These are phyloP conservation scores for Nebria salina DNA, from an alignment of 2,888 invertebrate genomes.

Conservation along the genomic window DNA sequence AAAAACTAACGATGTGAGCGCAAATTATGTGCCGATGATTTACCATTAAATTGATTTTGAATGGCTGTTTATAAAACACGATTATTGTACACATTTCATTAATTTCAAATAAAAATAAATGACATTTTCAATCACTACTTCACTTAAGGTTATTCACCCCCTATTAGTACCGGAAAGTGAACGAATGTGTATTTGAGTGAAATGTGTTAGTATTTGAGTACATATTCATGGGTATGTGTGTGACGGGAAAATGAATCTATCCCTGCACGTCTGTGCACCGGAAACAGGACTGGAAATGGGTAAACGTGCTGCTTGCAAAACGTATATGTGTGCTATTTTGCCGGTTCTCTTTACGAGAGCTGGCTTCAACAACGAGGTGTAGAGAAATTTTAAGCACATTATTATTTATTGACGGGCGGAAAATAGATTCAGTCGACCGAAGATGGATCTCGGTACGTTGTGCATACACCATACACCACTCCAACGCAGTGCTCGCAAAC, in stretches of 20 bases:
- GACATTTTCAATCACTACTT: not conserved
- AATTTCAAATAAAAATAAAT: not conserved
- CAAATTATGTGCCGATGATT: too few relatives aligned
- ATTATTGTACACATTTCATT: too few relatives aligned
- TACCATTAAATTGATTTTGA: too few relatives aligned
- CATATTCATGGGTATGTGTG: not conserved
- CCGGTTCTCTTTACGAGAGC: not conserved
- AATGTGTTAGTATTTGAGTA: not conserved
- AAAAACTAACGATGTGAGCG: too few relatives aligned
- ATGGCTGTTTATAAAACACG: too few relatives aligned
- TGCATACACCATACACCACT: conserved; percentile 1
- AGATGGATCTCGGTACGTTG: conserved; percentile 28
- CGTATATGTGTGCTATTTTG: not conserved
- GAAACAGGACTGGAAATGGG: conserved; percentile 42
- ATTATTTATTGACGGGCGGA: conserved; percentile 45
- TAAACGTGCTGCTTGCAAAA: conserved; percentile 26
- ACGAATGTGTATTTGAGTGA: not conserved
- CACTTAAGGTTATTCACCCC: not conserved
- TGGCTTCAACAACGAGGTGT: conserved; percentile 30
- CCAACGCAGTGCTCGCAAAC: not conserved
- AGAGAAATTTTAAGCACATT: conserved; percentile 43
- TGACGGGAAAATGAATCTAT: conserved; percentile 17
- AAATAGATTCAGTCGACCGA: conserved; percentile 39
- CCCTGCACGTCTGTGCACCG: conserved; percentile 26
- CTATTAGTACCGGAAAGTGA: too few relatives aligned